Evolutionary conservation across 2,888 invertebrate species (phyloP), one percentile per base, ranked within the genome.

Genomic region (Teinopalpus imperialis): DNA sequence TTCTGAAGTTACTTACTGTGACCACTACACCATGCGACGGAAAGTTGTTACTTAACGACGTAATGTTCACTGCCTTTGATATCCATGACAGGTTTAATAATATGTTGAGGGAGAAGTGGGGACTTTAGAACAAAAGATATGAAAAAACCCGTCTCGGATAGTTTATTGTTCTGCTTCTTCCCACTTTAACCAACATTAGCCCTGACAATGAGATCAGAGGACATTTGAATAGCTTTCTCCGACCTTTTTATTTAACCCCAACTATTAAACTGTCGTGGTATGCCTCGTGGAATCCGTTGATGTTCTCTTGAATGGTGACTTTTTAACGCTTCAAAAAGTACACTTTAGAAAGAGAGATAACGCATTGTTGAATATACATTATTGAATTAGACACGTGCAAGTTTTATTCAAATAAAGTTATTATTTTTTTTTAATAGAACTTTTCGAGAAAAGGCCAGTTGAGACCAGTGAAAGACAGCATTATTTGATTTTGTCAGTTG

Each of bases 351-450:
- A 67, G 68, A 66, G 66, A 56, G 52, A 57, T 59, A 56, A 61
- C 54, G 66, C 62, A 74, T 79, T 79, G 81, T 81, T 70, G 73
- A n/a, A n/a, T n/a, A n/a, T n/a, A n/a, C n/a, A n/a, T n/a, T n/a
- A n/a, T 77, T 75, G 68, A 77, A 79, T 77, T 61, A 58, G 57
- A 72, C 42, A 34, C 16, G 32, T 18, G 70, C 64, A 67, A 70
- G 67, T 64, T 63, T 76, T 72, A 82, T 83, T 81, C 79, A 80
- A 78, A 74, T 56, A 69, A 45, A 53, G 53, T 64, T 60, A 80
- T 83, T 83, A 83, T 83, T 80, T 80, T 69, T 50, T 51, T n/a
- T n/a, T n/a, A n/a, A n/a, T n/a, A n/a, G n/a, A n/a, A n/a, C n/a
- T n/a, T n/a, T n/a, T n/a, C n/a, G n/a, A n/a, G n/a, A n/a, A n/a